A percentile compares a stretch with the other conserved stretches of the same genome.
Evolutionary conservation across 2,888 invertebrate species (phyloP).

Genomic region (Polymixis lichenea): DNA sequence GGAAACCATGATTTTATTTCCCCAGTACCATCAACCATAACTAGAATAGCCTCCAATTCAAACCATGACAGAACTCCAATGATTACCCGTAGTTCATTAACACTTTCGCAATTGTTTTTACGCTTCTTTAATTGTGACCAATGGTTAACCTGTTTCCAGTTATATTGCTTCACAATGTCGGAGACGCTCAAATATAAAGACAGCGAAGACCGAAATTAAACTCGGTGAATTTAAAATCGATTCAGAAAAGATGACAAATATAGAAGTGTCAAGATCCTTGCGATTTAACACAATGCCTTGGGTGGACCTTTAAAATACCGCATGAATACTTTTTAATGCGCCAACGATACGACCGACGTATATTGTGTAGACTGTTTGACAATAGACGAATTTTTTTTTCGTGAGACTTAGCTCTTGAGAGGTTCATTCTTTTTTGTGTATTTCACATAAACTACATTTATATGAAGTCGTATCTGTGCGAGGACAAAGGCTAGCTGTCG

Average conservation of each 20-base stretch:
- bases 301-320: slow-evolving; percentile 86
- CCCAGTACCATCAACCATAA: slow-evolving; percentile 79
- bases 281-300: slow-evolving; percentile 81
- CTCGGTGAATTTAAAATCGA: slow-evolving; percentile 67
- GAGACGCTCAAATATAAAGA: slow-evolving; percentile 57
- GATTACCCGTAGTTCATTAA: slow-evolving; percentile 81
- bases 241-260: slow-evolving; percentile 82
- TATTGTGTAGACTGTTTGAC: slow-evolving; percentile 82
- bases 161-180: slow-evolving; percentile 67
- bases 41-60: slow-evolving; percentile 77
- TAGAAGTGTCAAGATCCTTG: slow-evolving; percentile 86
- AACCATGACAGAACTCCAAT: slow-evolving; percentile 82
- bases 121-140: slow-evolving; percentile 82
- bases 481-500: slow-evolving; percentile 85
- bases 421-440: slow-evolving; percentile 83
- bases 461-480: slow-evolving; percentile 88
- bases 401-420: slow-evolving; percentile 86
- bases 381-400: slow-evolving; percentile 84
- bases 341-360: slow-evolving; percentile 89
- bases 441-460: slow-evolving; percentile 90
- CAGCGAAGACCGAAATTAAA: slow-evolving; percentile 66
- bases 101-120: slow-evolving; percentile 88
- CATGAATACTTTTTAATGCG: slow-evolving; percentile 91
- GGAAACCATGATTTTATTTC: slow-evolving; percentile 80
- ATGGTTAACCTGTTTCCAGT: slow-evolving; percentile 73